Conservation (phyloP, 2,797 vertebrate species). For the Diplodus sargus region DNA sequence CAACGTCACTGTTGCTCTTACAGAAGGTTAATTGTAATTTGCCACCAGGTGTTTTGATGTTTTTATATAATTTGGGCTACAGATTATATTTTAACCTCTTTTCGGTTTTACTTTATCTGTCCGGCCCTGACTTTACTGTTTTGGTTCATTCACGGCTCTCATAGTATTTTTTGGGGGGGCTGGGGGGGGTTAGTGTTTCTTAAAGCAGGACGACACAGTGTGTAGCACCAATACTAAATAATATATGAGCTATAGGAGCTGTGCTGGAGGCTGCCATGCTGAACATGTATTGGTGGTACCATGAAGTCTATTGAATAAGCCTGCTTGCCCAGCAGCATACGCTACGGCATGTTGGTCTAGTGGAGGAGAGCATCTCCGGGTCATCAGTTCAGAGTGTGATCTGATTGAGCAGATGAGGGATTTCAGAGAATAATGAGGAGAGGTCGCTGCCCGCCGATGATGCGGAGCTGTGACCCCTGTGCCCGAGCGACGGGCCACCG, state of each 20-base stretch:
- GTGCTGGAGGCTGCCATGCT: slow-evolving; percentile 20
- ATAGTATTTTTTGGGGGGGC: not conserved
- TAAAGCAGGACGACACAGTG: not conserved
- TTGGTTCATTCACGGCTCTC: not conserved
- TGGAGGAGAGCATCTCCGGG: slow-evolving; percentile 18
- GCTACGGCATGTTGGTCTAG: slow-evolving; percentile 26
- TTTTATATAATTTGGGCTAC: not conserved
- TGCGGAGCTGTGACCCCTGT: slow-evolving; percentile 47
- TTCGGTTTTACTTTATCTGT: no score
- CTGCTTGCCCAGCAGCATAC: slow-evolving; percentile 31
- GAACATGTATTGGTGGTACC: slow-evolving; percentile 30
- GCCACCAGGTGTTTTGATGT: not conserved
- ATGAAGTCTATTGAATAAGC: slow-evolving; percentile 19
- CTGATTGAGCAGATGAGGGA: slow-evolving; percentile 54
- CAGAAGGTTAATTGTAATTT: not conserved
- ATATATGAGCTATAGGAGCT: slow-evolving; percentile 1
- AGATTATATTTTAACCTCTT: no score
- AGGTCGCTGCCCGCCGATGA: slow-evolving; percentile 57
- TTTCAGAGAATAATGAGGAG: slow-evolving; percentile 59
- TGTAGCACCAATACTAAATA: not conserved
- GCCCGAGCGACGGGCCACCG: slow-evolving; percentile 39
- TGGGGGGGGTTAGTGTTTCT: not conserved
- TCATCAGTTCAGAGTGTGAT: slow-evolving; percentile 56
- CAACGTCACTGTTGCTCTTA: not conserved
- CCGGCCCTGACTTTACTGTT: not conserved